Conservation (phyloP, 35 echinoderm and acorn worm species). For the Lytechinus variegatus region DNA sequence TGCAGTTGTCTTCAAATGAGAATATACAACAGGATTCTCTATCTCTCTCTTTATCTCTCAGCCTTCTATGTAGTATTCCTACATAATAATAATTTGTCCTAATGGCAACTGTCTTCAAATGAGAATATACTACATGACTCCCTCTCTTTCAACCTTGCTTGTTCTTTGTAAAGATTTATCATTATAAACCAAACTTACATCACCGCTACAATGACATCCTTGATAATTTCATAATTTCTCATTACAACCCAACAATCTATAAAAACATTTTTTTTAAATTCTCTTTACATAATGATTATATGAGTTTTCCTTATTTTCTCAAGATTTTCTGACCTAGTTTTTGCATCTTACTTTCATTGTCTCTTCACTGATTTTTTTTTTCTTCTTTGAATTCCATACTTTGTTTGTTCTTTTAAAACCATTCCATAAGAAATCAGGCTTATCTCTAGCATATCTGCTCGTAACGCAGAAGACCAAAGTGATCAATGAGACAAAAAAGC, state of each 20-base stretch:
- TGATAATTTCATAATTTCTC: neutral
- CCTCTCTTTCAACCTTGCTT: neutral
- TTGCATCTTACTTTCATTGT: neutral
- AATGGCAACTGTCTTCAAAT: no score
- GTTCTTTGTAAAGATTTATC: no score
- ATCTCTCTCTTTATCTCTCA: neutral
- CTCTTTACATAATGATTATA: neutral
- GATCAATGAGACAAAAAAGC: no score
- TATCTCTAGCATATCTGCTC: neutral
- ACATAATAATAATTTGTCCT: no score
- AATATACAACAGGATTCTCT: no score
- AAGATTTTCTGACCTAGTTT: neutral
- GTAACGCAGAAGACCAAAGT: neutral
- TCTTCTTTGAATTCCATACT: neutral
- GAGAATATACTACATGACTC: neutral
- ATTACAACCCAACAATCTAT: neutral
- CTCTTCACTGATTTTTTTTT: neutral
- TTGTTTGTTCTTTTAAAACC: no score
- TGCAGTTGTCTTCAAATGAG: no score
- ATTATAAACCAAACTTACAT: neutral
- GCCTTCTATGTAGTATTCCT: no score
- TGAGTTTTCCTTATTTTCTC: neutral
- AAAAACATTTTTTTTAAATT: neutral
- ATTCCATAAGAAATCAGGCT: no score
- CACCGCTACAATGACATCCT: neutral